A percentile compares a stretch with the other conserved stretches of the same genome.
Evolutionary conservation across 2,888 invertebrate species (phyloP).

Genomic region (Vannuccia rotundouncinata): DNA sequence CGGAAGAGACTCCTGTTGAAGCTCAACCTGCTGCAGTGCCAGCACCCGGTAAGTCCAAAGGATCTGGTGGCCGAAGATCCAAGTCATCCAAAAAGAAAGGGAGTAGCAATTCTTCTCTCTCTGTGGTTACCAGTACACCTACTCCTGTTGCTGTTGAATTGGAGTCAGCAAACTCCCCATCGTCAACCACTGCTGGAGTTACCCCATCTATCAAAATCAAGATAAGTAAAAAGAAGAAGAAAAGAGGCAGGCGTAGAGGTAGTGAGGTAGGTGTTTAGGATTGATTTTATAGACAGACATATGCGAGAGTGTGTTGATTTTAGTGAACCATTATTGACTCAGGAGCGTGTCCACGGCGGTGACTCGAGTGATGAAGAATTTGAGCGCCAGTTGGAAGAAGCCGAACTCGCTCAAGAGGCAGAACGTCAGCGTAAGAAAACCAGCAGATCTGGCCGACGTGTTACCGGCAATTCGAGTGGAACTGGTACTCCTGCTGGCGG

Average conservation of each 20-base stretch:
- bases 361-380: conserved; percentile 92
- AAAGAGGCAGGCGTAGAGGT: neutral
- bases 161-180: neutral
- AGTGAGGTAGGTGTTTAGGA: neutral
- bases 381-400: conserved; percentile 76
- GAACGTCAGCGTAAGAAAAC: conserved; percentile 40
- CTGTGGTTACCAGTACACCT: neutral
- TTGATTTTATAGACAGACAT: neutral
- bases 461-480: neutral
- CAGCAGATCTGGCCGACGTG: conserved; percentile 19
- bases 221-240: conserved; percentile 31
- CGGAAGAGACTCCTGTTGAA: neutral
- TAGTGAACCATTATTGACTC: too few relatives aligned
- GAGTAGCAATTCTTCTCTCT: neutral
- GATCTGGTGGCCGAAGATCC: neutral
- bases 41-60: neutral
- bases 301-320: neutral
- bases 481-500: neutral
- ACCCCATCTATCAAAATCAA: conserved; percentile 24
- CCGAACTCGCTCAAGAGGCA: conserved; percentile 55
- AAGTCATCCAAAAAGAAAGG: neutral
- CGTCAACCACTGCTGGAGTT: neutral
- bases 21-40: neutral
- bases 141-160: neutral
- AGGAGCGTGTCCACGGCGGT: conserved; percentile 58